Evolutionary conservation across 2,797 vertebrate genomes (phyloP), one percentile per base, ranked within the genome.

Genomic region (Myotis planiceps): DNA sequence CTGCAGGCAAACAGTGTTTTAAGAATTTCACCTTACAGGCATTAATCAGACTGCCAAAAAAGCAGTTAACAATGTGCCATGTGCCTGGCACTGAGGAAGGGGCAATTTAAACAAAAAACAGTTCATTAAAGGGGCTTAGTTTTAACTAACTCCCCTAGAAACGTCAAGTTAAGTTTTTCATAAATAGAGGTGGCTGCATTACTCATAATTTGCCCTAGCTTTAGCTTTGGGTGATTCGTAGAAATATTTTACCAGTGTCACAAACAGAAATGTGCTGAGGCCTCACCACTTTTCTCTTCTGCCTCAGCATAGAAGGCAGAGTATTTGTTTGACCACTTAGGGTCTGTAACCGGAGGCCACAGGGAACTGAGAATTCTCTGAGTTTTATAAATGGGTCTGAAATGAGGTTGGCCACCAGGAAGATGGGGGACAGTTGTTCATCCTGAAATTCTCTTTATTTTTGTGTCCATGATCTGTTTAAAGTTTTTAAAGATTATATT

Each of bases 1-100:
- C 78, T 86, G 39, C 1, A 71, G 74, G 58, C 53, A 85, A 81
- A 88, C 29, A 51, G 16, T 55, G n/a, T 58, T 87, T 42, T 92
- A 87, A 90, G 49, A 92, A 32, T 86, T 72, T 55, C 69, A 81
- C 29, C 88, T 89, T 58, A 37, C 81, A 94, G 58, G 76, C 76
- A 63, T 92, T 37, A 78, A 0, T 90, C 63, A 88, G 42, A 68
- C 65, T 71, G n/a, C 51, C 49, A 68, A 63, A 89, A 86, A 85
- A 86, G 76, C 68, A 80, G 68, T 79, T 37, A 80, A 58, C 72
- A 63, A 45, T 1, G 1, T 68, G 32, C 45, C 39, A 1, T 71
- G 15, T 88, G 29, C 34, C 32, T 93, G 53, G 29, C 7, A 29
- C 34, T 47, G 39, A 18, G 66, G 82, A 82, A 71, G 53, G 10